phyloP scores from a whole-genome alignment of 2,113 vertebrate genomes.

The Pseudorhombus dupliciocellatus region DNA sequence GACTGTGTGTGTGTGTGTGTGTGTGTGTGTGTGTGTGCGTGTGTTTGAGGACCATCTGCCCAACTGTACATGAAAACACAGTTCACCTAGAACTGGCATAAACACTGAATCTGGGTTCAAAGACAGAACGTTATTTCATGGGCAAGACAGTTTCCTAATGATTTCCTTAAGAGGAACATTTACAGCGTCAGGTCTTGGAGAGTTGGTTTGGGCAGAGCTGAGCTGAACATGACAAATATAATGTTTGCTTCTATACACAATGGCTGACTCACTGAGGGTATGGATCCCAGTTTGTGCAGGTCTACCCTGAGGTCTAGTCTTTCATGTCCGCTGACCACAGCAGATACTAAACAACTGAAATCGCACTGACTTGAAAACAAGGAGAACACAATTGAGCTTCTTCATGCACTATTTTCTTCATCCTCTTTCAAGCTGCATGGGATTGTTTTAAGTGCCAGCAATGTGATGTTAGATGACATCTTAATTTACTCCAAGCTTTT shows the following conservation, averaged over 20 bases:
- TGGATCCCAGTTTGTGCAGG: not conserved
- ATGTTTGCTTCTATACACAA: not conserved
- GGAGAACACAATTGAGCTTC: no score
- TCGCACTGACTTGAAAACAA: no score
- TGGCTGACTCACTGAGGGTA: no score
- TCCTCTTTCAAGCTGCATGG: no score
- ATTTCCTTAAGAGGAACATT: not conserved
- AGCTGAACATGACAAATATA: not conserved
- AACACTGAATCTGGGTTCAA: not conserved
- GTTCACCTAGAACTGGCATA: no score
- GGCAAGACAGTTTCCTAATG: no score
- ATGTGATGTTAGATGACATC: no score
- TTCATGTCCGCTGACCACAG: not conserved
- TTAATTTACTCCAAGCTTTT: no score
- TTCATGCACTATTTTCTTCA: no score
- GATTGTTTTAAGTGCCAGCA: no score
- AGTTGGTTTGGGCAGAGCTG: not conserved
- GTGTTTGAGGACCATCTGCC: slow-evolving; percentile 5
- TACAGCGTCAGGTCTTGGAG: not conserved
- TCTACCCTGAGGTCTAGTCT: not conserved
- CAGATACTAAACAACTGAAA: not conserved
- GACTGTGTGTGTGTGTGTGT: not conserved
- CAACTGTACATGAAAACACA: slow-evolving; percentile 14
- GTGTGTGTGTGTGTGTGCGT: not conserved
- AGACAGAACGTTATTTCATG: no score